These are phyloP conservation scores for Agrenia bidenticulata DNA, from an alignment of 2,888 invertebrate species.

Conservation along the genomic window DNA sequence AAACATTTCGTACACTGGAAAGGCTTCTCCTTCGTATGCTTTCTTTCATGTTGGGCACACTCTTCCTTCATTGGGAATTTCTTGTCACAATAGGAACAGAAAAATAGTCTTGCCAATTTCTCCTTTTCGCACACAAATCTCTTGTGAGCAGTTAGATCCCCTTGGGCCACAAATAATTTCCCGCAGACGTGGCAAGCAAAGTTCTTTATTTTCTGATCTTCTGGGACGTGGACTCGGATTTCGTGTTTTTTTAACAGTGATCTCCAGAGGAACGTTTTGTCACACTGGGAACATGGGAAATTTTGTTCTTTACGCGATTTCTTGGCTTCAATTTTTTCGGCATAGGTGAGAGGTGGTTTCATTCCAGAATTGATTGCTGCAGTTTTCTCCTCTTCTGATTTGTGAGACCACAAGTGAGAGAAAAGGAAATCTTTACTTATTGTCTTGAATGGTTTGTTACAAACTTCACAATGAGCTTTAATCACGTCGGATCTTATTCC, in stretches of 20 bases:
- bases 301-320: neutral
- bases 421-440: neutral
- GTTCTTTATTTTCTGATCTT: neutral
- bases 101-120: neutral
- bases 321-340: neutral
- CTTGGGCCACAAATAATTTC: neutral
- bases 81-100: slow-evolving; percentile 14
- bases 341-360: neutral
- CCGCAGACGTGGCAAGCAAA: neutral
- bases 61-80: slow-evolving; percentile 6
- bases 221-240: neutral
- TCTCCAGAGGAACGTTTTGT: neutral
- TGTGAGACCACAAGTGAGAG: neutral
- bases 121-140: slow-evolving; percentile 1
- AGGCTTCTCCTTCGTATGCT: slow-evolving; percentile 26
- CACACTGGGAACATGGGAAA: neutral
- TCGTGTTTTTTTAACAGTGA: neutral
- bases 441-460: neutral
- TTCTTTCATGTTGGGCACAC: slow-evolving; percentile 18
- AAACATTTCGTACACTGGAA: slow-evolving; percentile 25
- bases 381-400: neutral
- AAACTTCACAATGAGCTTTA: slow-evolving; percentile 3
- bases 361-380: neutral
- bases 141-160: neutral
- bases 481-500: no score